phyloP scores from a whole-genome alignment of 2,888 invertebrate genomes.

The Dromius quadrimaculatus region DNA sequence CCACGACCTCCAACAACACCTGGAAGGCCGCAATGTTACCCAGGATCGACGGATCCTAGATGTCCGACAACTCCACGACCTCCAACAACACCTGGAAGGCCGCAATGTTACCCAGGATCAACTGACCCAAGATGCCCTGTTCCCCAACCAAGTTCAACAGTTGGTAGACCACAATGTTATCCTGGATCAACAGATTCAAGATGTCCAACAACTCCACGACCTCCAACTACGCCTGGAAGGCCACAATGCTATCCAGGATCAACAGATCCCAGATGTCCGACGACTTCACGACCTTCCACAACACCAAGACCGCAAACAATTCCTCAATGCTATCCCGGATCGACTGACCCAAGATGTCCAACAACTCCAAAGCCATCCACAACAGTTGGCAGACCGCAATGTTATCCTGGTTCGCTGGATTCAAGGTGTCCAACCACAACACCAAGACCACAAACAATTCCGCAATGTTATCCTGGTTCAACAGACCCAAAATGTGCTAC shows the following conservation, averaged over 20 bases:
- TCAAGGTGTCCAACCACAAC: constrained; percentile 58
- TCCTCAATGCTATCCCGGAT: constrained; percentile 62
- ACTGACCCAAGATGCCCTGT: constrained; percentile 60
- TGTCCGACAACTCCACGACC: constrained; percentile 58
- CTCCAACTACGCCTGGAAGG: constrained; percentile 53
- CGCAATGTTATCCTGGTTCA: constrained; percentile 61
- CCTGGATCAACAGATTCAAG: constrained; percentile 62
- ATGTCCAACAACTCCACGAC: constrained; percentile 58
- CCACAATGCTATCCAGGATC: constrained; percentile 60
- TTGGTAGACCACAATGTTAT: too few species aligned
- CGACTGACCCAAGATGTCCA: constrained; percentile 63
- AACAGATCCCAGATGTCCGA: constrained; percentile 60
- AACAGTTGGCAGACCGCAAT: constrained; percentile 55
- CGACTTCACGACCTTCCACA: constrained; percentile 54
- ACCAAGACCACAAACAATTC: constrained; percentile 55
- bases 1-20: constrained; percentile 55
- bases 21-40: constrained; percentile 56
- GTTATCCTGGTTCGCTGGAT: constrained; percentile 61
- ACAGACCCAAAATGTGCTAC: constrained; percentile 64
- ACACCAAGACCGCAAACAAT: constrained; percentile 40
- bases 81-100: constrained; percentile 54
- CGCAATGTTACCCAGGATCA: constrained; percentile 60
- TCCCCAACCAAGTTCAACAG: too few species aligned
- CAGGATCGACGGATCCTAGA: constrained; percentile 61
- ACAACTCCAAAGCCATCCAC: constrained; percentile 55